These are phyloP conservation scores for Knipowitschia caucasica DNA, from an alignment of 2,797 vertebrate species.

Conservation along the genomic window DNA sequence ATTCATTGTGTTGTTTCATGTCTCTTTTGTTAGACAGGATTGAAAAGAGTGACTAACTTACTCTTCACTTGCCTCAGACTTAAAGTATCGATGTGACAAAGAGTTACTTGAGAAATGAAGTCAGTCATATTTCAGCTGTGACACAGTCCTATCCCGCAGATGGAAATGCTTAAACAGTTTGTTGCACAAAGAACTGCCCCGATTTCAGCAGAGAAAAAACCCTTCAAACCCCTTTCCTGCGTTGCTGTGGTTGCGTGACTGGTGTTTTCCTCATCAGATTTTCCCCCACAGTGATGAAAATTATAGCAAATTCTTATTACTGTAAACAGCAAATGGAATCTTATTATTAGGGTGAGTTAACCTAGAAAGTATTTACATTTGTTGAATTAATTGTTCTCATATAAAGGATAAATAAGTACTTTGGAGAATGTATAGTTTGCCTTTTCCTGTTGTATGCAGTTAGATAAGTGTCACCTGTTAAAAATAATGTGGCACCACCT, in stretches of 20 bases:
- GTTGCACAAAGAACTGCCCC: constrained; percentile 5
- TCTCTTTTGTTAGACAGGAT: background rate
- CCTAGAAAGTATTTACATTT: too few relatives aligned
- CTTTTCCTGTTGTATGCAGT: too few relatives aligned
- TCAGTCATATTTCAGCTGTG: constrained; percentile 12
- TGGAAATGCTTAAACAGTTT: constrained; percentile 29
- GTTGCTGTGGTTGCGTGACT: background rate
- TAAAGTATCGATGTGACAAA: background rate
- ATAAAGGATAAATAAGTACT: too few relatives aligned
- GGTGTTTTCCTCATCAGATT: constrained; percentile 32
- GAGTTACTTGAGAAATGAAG: background rate
- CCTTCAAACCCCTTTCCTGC: constrained; percentile 28
- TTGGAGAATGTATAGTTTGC: too few relatives aligned
- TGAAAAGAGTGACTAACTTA: background rate
- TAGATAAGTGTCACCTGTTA: too few relatives aligned
- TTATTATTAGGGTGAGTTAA: background rate
- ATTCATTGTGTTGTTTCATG: background rate
- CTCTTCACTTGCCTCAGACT: background rate
- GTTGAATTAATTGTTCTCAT: too few relatives aligned
- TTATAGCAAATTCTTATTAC: constrained; percentile 3
- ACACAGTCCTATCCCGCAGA: constrained; percentile 34
- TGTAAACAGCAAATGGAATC: background rate
- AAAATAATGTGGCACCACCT: too few relatives aligned
- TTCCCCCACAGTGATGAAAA: constrained; percentile 12
- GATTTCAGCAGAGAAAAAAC: constrained; percentile 1